Conservation (phyloP, 1,140 invertebrate species). For the Lordiphosa stackelbergi region DNA sequence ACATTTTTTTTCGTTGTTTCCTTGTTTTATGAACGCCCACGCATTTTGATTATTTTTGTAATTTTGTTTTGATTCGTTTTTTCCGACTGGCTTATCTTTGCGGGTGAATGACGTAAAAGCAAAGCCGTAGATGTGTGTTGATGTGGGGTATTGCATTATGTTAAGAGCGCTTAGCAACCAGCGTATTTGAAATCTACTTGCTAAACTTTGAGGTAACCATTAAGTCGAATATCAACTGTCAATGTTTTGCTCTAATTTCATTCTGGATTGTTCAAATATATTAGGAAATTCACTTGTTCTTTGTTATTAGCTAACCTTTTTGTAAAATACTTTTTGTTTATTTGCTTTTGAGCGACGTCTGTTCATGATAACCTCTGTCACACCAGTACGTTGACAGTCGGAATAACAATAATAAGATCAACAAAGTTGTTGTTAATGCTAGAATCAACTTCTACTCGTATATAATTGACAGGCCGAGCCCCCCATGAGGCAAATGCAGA, state of each 20-base stretch:
- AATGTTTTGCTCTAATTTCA: not conserved
- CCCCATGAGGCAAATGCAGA: too few relatives aligned
- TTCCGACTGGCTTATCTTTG: constrained; percentile 31
- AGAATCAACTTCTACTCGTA: too few relatives aligned
- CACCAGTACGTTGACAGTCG: too few relatives aligned
- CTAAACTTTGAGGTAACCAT: too few relatives aligned
- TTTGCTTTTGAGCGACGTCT: too few relatives aligned
- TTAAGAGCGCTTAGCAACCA: constrained; percentile 57
- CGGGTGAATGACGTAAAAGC: too few relatives aligned
- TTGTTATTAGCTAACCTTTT: not conserved
- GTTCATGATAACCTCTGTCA: too few relatives aligned
- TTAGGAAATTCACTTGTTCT: not conserved
- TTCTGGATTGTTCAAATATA: too few relatives aligned
- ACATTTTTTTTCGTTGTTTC: constrained; percentile 35
- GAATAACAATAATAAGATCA: too few relatives aligned
- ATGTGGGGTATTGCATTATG: constrained; percentile 17
- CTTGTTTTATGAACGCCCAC: constrained; percentile 26
- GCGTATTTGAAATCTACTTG: not conserved
- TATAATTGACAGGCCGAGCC: too few relatives aligned
- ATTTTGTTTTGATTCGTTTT: constrained; percentile 68
- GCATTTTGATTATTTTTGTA: constrained; percentile 50
- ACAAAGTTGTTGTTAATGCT: too few relatives aligned
- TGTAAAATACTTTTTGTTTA: not conserved
- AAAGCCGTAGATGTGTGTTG: constrained; percentile 7
- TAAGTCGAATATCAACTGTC: constrained; percentile 3